phyloP scores from a whole-genome alignment of 2,797 vertebrate genomes.

The Champsocephalus gunnari region DNA sequence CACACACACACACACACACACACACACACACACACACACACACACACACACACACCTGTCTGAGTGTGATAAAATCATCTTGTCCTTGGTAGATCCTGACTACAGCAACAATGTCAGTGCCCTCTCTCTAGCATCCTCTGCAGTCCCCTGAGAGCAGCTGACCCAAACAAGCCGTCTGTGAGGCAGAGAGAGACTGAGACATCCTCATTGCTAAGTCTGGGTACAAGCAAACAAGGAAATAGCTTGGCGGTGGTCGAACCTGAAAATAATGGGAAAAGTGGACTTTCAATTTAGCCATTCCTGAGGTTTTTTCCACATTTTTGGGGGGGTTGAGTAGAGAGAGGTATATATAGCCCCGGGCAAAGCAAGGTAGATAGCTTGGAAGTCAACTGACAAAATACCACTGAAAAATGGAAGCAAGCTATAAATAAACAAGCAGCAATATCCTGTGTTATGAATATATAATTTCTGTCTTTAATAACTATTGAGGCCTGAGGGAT shows the following conservation, averaged over 20 bases:
- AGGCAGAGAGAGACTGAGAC: constrained; percentile 62
- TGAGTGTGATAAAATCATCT: constrained; percentile 59
- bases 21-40: constrained; percentile 7
- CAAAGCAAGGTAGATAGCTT: constrained; percentile 87
- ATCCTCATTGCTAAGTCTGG: constrained; percentile 72
- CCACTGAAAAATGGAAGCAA: constrained; percentile 88
- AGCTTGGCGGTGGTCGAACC: constrained; percentile 81
- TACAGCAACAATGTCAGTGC: constrained; percentile 58
- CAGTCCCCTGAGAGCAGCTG: constrained; percentile 66
- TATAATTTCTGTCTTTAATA: constrained; percentile 95
- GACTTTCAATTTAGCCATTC: constrained; percentile 88
- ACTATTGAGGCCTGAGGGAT: constrained; percentile 89
- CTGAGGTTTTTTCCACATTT: constrained; percentile 47
- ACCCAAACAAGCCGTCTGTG: constrained; percentile 59
- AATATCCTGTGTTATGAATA: constrained; percentile 96
- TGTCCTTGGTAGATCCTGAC: constrained; percentile 68
- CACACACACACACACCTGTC: constrained; percentile 26
- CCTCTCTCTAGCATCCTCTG: constrained; percentile 56
- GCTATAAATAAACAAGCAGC: constrained; percentile 97
- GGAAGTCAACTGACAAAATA: constrained; percentile 92
- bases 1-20: no score
- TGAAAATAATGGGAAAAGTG: constrained; percentile 86
- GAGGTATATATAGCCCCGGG: constrained; percentile 80
- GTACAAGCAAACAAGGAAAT: constrained; percentile 81
- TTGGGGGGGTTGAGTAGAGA: constrained; percentile 22